phyloP scores from a whole-genome alignment of 2,113 vertebrate species.

The Hypocryptadius cinnamomeus region DNA sequence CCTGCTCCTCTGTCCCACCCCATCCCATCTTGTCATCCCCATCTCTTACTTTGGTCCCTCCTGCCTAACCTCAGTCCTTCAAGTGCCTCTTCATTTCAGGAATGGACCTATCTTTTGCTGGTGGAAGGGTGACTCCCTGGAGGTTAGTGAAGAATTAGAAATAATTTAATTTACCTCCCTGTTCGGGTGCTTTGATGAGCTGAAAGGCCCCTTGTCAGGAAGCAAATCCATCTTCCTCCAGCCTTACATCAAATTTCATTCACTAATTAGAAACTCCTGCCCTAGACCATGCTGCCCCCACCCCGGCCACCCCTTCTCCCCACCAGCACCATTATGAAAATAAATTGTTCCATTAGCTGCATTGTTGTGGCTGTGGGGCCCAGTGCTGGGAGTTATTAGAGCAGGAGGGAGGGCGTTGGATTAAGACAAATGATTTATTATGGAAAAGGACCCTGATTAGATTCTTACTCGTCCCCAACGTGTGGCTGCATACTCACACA shows the following conservation, averaged over 20 bases:
- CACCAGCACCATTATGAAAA: conserved; percentile 64
- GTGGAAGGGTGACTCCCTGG: conserved; percentile 51
- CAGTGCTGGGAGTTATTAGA: conserved; percentile 42
- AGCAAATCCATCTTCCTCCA: conserved; percentile 60
- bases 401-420: conserved; percentile 49
- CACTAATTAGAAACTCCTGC: conserved; percentile 69
- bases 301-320: not conserved
- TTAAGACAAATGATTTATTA: conserved; percentile 62
- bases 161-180: conserved; percentile 66
- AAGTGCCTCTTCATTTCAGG: not conserved
- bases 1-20: not conserved
- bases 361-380: conserved; percentile 63
- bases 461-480: not conserved
- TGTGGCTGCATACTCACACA: not conserved
- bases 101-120: conserved; percentile 1
- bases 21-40: not conserved
- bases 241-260: conserved; percentile 68
- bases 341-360: conserved; percentile 65
- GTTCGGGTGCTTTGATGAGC: conserved; percentile 42
- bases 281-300: not conserved
- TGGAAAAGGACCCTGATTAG: conserved; percentile 55
- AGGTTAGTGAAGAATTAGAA: conserved; percentile 63
- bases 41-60: not conserved
- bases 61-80: not conserved
- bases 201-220: conserved; percentile 65